Base-by-base conservation (phyloP, 2,797 vertebrate genomes). In the Adrianichthys oophorus region DNA sequence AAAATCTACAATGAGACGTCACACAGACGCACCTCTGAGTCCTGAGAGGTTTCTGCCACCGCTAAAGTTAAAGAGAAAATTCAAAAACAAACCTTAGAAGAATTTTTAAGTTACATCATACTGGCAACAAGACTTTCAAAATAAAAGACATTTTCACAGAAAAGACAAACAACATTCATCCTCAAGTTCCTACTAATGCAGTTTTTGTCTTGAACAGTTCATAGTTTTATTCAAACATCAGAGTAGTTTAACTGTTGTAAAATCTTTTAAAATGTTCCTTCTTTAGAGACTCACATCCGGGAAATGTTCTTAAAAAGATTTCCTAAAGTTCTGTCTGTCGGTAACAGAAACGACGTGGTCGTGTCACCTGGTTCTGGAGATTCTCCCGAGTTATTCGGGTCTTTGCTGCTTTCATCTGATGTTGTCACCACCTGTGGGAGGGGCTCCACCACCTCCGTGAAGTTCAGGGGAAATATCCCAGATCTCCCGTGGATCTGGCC, bases 401-500 rank as follows among this genome's bases (percentile, higher is more conserved):
- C 1, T 6, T 47, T 48, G 0, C 7, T 7, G 0, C 48, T 56
- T 37, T 77, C 80, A 42, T 2, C 65, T 0, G 56, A 6, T 0
- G 65, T 60, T 15, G 54, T 21, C 40, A 1, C 6, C 5, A 32
- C 5, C 2, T 3, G 14, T 0, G 88, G 83, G 3, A 90, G 87
- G 62, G 92, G 93, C 87, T 96, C 93, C 73, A 93, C 43, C 46
- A 94, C 68, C 72, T 95, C 91, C 14, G 94, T 87, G 41, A 98
- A 95, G 77, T 87, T 94, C 51, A 98, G 87, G 2, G 97, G 96
- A 68, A 98, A 98, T 59, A 95, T 92, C 32, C 97, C 96, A 0
- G 70, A 77, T 0, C 48, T 79, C 47, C 91, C 92, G 66, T 87
- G 90, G 56, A 96, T 89, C 53, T 92, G 92, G 82, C 97, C 97